phyloP scores from a whole-genome alignment of 2,888 invertebrate genomes.

The Galerucella pusilla region DNA sequence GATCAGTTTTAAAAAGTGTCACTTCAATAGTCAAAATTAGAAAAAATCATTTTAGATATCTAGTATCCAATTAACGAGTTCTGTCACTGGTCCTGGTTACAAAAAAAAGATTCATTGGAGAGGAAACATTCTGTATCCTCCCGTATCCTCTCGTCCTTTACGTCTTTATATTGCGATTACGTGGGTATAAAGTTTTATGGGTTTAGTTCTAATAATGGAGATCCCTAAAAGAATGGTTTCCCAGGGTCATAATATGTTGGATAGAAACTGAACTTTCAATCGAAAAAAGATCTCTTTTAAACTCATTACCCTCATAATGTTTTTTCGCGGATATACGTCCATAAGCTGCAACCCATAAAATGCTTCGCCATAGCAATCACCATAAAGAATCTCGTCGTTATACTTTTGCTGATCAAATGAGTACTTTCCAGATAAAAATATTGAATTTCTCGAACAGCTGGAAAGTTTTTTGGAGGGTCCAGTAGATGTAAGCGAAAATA shows the following conservation, averaged over 20 bases:
- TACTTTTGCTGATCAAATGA: too few relatives aligned
- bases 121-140: neutral
- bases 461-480: too few relatives aligned
- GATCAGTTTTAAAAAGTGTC: too few relatives aligned
- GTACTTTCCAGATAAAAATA: too few relatives aligned
- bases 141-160: neutral
- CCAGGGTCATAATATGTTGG: neutral
- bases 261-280: neutral
- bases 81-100: neutral
- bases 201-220: neutral
- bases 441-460: too few relatives aligned
- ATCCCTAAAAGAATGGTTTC: neutral
- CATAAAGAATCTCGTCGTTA: neutral
- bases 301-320: slow-evolving; percentile 7
- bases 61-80: neutral
- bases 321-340: neutral
- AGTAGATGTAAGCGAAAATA: too few relatives aligned
- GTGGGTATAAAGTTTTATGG: slow-evolving; percentile 6
- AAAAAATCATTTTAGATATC: neutral
- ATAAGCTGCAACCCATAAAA: neutral
- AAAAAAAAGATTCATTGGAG: neutral
- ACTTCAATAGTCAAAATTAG: too few relatives aligned
- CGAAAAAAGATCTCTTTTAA: slow-evolving; percentile 6
- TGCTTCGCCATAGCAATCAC: neutral
- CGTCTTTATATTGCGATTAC: slow-evolving; percentile 8